A percentile compares a stretch with the other conserved stretches of the same genome.
phyloP scores from a whole-genome alignment of 2,113 vertebrate species.

The Embiotoca jacksoni region DNA sequence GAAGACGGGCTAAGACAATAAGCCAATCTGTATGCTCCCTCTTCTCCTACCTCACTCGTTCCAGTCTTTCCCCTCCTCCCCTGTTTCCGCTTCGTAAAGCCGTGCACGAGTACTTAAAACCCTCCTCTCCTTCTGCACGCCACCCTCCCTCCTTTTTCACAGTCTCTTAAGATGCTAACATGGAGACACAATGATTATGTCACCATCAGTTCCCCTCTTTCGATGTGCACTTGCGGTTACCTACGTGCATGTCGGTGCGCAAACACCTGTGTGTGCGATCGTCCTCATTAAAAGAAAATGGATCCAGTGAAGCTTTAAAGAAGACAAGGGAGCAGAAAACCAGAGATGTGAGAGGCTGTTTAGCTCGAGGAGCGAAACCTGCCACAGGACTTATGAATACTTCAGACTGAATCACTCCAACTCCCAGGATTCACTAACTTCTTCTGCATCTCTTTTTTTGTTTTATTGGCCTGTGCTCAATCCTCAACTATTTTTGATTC shows the following conservation, averaged over 20 bases:
- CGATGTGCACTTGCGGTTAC: constrained; percentile 13
- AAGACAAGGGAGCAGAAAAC: constrained; percentile 1
- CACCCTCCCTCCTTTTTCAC: constrained; percentile 1
- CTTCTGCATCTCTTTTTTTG: neutral
- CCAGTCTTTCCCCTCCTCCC: constrained; percentile 21
- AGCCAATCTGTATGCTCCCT: constrained; percentile 63
- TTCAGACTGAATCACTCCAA: constrained; percentile 8
- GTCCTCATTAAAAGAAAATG: constrained; percentile 38
- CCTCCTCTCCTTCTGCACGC: neutral
- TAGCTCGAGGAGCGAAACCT: constrained; percentile 25
- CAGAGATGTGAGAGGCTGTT: constrained; percentile 39
- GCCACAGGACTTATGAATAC: constrained; percentile 37
- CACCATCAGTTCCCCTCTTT: constrained; percentile 12
- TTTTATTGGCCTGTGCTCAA: too few species aligned
- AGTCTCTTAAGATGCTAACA: constrained; percentile 26
- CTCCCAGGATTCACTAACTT: neutral
- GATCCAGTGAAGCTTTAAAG: constrained; percentile 42
- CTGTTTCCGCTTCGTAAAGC: constrained; percentile 41
- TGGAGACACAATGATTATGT: constrained; percentile 36
- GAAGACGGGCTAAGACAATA: constrained; percentile 71
- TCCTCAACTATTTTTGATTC: too few species aligned
- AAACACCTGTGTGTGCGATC: neutral
- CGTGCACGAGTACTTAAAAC: constrained; percentile 7
- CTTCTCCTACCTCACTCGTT: constrained; percentile 24
- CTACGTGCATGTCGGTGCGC: constrained; percentile 11